These are phyloP conservation scores for Apogon talboti DNA, from an alignment of 2,797 vertebrate genomes.

Conservation along the genomic window DNA sequence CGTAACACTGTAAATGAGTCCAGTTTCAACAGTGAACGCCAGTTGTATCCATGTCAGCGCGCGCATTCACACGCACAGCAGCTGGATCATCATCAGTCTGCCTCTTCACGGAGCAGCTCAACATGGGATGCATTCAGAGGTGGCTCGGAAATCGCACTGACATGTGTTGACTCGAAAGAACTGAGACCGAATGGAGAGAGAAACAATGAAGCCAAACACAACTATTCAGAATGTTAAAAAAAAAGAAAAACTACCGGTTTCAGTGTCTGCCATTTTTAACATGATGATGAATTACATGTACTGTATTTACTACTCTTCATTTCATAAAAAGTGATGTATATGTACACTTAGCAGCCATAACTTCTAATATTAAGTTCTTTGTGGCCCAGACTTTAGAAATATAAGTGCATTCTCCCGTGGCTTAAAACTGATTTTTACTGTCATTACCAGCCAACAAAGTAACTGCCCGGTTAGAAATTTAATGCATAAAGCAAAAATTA, in stretches of 20 bases:
- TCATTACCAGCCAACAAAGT: too few relatives aligned
- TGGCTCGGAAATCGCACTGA: not conserved
- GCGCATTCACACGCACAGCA: slow-evolving; percentile 62
- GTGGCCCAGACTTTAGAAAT: accelerated
- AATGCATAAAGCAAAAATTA: not conserved
- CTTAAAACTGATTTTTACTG: too few relatives aligned
- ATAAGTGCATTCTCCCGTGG: accelerated
- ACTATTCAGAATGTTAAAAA: too few relatives aligned
- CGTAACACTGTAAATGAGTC: slow-evolving; percentile 25
- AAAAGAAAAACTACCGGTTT: too few relatives aligned
- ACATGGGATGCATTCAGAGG: slow-evolving; percentile 67
- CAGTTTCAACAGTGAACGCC: slow-evolving; percentile 52
- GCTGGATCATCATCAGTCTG: slow-evolving; percentile 79
- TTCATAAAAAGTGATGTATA: not conserved
- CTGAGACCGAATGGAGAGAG: too few relatives aligned
- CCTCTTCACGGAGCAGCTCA: slow-evolving; percentile 67
- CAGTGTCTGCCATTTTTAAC: too few relatives aligned
- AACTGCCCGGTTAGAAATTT: too few relatives aligned
- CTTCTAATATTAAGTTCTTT: not conserved
- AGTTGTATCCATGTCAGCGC: slow-evolving; percentile 75
- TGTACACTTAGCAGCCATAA: not conserved
- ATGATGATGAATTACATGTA: too few relatives aligned
- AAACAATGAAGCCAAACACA: too few relatives aligned
- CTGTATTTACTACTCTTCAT: not conserved
- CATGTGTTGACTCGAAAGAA: not conserved